A percentile compares a stretch with the other conserved stretches of the same genome.
These are phyloP conservation scores for Coluber constrictor DNA, from an alignment of 2,797 vertebrate species.

Conservation along the genomic window DNA sequence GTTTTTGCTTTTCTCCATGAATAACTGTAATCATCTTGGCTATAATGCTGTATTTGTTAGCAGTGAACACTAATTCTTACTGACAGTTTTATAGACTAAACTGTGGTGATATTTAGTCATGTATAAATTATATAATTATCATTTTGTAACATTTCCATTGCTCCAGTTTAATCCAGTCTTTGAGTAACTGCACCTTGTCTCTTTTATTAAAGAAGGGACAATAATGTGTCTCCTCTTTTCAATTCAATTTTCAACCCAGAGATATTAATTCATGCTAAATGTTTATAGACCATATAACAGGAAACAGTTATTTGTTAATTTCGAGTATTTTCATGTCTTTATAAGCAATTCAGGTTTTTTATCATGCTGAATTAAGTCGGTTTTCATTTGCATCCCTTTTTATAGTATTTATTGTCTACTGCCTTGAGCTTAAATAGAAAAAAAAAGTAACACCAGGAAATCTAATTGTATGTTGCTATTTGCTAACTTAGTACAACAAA, in stretches of 20 bases:
- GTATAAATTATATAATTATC: slow-evolving; percentile 58
- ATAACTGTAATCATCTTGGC: slow-evolving; percentile 59
- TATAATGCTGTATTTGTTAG: slow-evolving; percentile 66
- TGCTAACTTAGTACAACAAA: slow-evolving; percentile 31
- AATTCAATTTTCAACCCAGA: slow-evolving; percentile 36
- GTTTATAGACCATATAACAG: slow-evolving; percentile 23
- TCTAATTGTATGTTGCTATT: neutral
- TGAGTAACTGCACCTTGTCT: slow-evolving; percentile 47
- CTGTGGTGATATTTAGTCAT: slow-evolving; percentile 62
- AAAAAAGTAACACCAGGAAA: slow-evolving; percentile 3
- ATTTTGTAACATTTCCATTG: slow-evolving; percentile 60
- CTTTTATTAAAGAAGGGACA: slow-evolving; percentile 24
- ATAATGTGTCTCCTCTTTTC: slow-evolving; percentile 41
- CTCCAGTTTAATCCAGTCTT: slow-evolving; percentile 37
- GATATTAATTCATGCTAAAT: slow-evolving; percentile 51
- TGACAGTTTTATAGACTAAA: slow-evolving; percentile 66
- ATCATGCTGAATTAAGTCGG: slow-evolving; percentile 44
- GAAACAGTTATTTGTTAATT: slow-evolving; percentile 32
- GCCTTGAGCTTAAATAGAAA: slow-evolving; percentile 47
- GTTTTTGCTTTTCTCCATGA: slow-evolving; percentile 53
- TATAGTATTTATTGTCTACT: slow-evolving; percentile 44
- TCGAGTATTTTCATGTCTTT: slow-evolving; percentile 40
- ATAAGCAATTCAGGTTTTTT: slow-evolving; percentile 23
- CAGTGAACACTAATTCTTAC: slow-evolving; percentile 62
- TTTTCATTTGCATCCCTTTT: slow-evolving; percentile 47